phyloP scores from a whole-genome alignment of 2,797 vertebrate species.

The Erethizon dorsatum region DNA sequence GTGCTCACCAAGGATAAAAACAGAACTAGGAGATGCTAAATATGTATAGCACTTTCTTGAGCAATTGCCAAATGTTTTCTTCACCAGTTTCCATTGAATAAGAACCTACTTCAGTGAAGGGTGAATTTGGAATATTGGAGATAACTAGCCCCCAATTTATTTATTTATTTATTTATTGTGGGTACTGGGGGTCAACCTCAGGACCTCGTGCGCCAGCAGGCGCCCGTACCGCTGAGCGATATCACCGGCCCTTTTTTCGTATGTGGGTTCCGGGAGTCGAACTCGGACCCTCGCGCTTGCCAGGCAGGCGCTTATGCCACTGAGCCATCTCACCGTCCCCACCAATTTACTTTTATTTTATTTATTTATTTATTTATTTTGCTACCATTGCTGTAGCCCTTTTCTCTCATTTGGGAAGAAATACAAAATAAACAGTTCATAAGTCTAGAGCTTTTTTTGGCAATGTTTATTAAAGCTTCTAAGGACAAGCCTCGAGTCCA shows the following conservation, averaged over 20 bases:
- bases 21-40: conserved; percentile 36
- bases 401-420: conserved; percentile 50
- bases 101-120: neutral
- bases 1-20: conserved; percentile 65
- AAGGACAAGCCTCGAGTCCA: conserved; percentile 50
- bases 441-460: conserved; percentile 37
- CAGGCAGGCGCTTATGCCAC: too few relatives aligned
- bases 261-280: too few relatives aligned
- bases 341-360: too few relatives aligned
- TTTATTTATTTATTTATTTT: too few relatives aligned
- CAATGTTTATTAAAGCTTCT: conserved; percentile 70
- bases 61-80: conserved; percentile 61
- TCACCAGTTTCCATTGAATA: conserved; percentile 39
- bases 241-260: too few relatives aligned
- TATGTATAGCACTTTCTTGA: conserved; percentile 50
- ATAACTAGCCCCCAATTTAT: neutral
- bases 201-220: too few relatives aligned
- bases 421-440: conserved; percentile 59
- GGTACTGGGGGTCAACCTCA: too few relatives aligned
- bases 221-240: too few relatives aligned
- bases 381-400: neutral
- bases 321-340: too few relatives aligned
- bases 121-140: conserved; percentile 52
- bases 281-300: too few relatives aligned
- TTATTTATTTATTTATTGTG: neutral